Evolutionary conservation across 2,113 vertebrate genomes (phyloP), one percentile per base, ranked within the genome.

Genomic region (Lophius piscatorius): DNA sequence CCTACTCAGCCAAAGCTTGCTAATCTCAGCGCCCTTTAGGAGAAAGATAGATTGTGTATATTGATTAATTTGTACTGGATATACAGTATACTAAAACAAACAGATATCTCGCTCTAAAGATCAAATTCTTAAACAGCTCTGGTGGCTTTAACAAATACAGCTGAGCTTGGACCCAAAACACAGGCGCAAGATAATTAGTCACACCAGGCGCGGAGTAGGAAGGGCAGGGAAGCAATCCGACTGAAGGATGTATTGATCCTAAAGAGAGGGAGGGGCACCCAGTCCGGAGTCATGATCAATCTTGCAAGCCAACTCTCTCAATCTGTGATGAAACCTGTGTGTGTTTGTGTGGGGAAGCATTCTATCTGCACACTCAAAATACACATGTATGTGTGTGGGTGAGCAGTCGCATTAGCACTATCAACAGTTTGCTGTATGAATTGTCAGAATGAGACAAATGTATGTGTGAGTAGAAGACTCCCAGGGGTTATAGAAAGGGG

Each of bases 161-260:
- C 87, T 44, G 81, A 80, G 80, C 54, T 72, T 49, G 54, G 59
- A 51, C 67, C 82, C 78, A 78, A 86, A 87, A 88, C 80, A 82
- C 45, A 83, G 72, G 75, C 71, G 77, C 63, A 49, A 71, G 78
- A 78, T 88, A 90, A 90, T 90, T 91, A 90, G 86, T 91, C 86
- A 91, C 71, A 83, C 61, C 76, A 82, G 75, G 74, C 76, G 70
- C 46, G 51, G 57, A 57, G 74, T 46, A 56, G 81, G 69, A 79
- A 84, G 80, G 80, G 77, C 76, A 79, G 79, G 74, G 76, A 91
- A 86, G 83, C 82, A 82, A 85, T 86, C 75, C 83, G 86, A 91
- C 87, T 89, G 90, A 88, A 82, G 84, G 86, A 85, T 83, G 74
- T 82, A 91, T 92, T 56, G 90, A 91, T 91, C 83, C 62, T 60